Percentiles rank a stretch among this genome's conserved stretches.
phyloP scores from a whole-genome alignment of 2,888 invertebrate genomes.

The Tachina lurida region DNA sequence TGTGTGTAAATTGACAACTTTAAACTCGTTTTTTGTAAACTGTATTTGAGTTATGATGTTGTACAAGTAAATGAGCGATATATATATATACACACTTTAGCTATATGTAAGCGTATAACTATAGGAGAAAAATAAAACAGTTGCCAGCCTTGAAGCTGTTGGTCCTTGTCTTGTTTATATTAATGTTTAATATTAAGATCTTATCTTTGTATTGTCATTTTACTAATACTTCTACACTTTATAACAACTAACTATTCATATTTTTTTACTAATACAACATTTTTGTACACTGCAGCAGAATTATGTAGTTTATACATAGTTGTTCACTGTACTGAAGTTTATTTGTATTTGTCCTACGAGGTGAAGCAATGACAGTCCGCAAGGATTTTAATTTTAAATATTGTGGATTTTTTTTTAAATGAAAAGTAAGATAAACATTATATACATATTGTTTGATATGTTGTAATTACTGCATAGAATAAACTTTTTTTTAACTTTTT shows the following conservation, averaged over 20 bases:
- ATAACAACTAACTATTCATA: conserved; percentile 3
- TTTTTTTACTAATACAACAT: not conserved
- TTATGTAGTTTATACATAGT: conserved; percentile 26
- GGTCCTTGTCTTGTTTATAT: conserved; percentile 3
- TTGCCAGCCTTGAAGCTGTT: conserved; percentile 6
- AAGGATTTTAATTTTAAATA: not conserved
- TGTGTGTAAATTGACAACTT: too few relatives aligned
- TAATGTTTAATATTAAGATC: conserved; percentile 44
- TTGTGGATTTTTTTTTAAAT: too few relatives aligned
- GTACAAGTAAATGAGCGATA: not conserved
- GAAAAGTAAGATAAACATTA: too few relatives aligned
- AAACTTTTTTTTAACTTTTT: too few relatives aligned
- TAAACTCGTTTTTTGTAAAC: too few relatives aligned
- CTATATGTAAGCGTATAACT: not conserved
- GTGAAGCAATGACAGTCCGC: not conserved
- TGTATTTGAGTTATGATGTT: too few relatives aligned
- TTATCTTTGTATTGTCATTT: conserved; percentile 46
- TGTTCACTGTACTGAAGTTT: not conserved
- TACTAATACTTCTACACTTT: conserved; percentile 1
- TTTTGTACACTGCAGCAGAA: conserved; percentile 9
- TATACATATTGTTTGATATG: too few relatives aligned
- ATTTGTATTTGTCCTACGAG: conserved; percentile 25
- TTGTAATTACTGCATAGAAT: too few relatives aligned
- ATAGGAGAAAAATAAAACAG: not conserved
- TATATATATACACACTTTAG: not conserved